A percentile compares a stretch with the other conserved stretches of the same genome.
These are phyloP conservation scores for Papilio elwesi DNA, from an alignment of 2,888 invertebrate species.

Conservation along the genomic window DNA sequence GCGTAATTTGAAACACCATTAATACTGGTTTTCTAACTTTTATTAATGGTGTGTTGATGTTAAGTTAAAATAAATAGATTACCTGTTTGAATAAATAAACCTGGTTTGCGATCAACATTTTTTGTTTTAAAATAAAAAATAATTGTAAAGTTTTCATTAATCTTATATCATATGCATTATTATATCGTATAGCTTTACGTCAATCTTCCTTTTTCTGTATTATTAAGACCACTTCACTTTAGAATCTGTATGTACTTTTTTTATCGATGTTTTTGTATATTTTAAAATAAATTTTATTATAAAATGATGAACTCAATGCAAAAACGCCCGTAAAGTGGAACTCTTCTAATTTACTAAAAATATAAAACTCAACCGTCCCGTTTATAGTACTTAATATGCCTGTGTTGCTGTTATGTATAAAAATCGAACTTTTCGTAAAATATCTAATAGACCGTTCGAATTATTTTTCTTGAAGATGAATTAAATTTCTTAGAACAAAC, in stretches of 20 bases:
- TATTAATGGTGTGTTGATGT: not conserved
- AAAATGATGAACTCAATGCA: not conserved
- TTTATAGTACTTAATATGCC: not conserved
- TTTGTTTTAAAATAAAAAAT: not conserved
- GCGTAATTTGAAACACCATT: too few species aligned
- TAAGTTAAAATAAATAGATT: not conserved
- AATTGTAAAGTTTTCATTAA: too few species aligned
- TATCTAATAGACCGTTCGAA: not conserved
- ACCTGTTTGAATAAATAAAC: conserved; percentile 28
- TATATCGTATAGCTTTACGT: not conserved
- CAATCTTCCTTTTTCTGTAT: not conserved
- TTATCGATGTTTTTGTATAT: not conserved
- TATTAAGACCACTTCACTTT: not conserved
- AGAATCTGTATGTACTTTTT: not conserved
- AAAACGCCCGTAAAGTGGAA: conserved; percentile 1
- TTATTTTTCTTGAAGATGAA: too few species aligned
- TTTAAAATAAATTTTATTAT: not conserved
- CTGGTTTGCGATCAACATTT: conserved; percentile 19
- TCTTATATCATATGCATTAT: not conserved
- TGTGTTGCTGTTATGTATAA: not conserved
- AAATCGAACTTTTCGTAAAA: not conserved
- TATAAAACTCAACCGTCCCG: conserved; percentile 7
- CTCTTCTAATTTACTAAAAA: not conserved
- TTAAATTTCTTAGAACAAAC: too few species aligned
- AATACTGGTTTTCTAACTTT: not conserved